A percentile compares a stretch with the other conserved stretches of the same genome.
Conservation (phyloP, 2,888 invertebrate species). For the Dendrolimus houi region DNA sequence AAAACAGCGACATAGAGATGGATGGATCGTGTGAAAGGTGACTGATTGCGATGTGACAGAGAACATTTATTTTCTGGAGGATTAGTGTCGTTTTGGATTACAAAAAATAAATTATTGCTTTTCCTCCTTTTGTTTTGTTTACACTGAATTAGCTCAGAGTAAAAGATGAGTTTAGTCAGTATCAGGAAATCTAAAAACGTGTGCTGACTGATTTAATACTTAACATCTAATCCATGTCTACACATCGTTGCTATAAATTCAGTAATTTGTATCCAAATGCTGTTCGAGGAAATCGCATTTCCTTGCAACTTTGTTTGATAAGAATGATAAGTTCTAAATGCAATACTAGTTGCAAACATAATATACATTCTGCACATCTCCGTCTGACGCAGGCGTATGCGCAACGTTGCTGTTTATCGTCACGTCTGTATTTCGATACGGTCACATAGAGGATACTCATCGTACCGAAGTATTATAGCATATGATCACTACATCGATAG, state of each 20-base stretch:
- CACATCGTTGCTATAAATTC: not conserved
- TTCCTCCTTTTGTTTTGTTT: too few species aligned
- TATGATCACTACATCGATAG: slow-evolving; percentile 5
- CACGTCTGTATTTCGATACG: slow-evolving; percentile 7
- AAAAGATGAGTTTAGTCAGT: too few species aligned
- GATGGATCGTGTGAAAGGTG: too few species aligned
- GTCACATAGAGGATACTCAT: not conserved
- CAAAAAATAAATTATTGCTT: too few species aligned
- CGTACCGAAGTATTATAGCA: too few species aligned
- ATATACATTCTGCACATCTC: slow-evolving; percentile 4
- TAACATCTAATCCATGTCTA: not conserved
- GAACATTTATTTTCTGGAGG: too few species aligned
- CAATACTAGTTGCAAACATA: slow-evolving; percentile 1
- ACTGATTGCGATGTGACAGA: too few species aligned
- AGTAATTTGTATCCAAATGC: not conserved
- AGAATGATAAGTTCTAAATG: slow-evolving; percentile 14
- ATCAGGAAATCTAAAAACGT: too few species aligned
- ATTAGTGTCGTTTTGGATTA: too few species aligned
- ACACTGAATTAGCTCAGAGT: too few species aligned
- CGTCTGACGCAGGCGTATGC: slow-evolving; percentile 9
- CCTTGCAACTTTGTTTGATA: slow-evolving; percentile 18
- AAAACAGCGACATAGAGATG: too few species aligned
- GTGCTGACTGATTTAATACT: not conserved
- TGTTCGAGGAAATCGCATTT: slow-evolving; percentile 18
- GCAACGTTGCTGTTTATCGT: slow-evolving; percentile 10